Conservation (phyloP, 30 jellyfish, hydroid and myxozoan genomes). For the Hydractinia echinata region DNA sequence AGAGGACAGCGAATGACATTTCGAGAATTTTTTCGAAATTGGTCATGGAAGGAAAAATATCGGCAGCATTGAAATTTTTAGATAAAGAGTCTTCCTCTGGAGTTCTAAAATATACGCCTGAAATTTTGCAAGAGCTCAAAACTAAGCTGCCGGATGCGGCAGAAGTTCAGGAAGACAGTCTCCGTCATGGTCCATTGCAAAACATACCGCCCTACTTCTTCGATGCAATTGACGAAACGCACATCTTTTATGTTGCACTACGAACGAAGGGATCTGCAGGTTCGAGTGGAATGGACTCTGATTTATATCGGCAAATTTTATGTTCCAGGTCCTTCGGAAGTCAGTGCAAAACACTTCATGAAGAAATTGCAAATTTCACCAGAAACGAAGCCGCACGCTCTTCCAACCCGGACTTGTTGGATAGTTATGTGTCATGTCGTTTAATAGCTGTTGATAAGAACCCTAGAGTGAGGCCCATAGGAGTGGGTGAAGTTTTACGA, state of each 20-base stretch:
- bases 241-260: too few relatives aligned
- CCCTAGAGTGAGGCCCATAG: constrained; percentile 26
- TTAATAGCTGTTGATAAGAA: constrained; percentile 21
- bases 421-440: constrained; percentile 6
- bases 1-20: constrained; percentile 13
- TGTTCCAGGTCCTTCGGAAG: constrained; percentile 19
- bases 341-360: constrained; percentile 16
- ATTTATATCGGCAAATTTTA: neutral
- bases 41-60: neutral
- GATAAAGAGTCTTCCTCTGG: constrained; percentile 16
- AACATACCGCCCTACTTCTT: too few relatives aligned
- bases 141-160: constrained; percentile 5
- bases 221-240: too few relatives aligned
- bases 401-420: constrained; percentile 22
- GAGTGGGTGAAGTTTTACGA: constrained; percentile 22
- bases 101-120: constrained; percentile 8
- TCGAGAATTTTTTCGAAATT: too few relatives aligned
- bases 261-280: neutral
- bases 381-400: neutral
- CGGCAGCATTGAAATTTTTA: constrained; percentile 25
- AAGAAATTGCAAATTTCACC: neutral
- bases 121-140: constrained; percentile 12
- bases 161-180: neutral
- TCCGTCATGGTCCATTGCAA: too few relatives aligned
- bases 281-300: neutral